Base-by-base conservation (phyloP, 2,888 invertebrate species). In the Andrena camellia region DNA sequence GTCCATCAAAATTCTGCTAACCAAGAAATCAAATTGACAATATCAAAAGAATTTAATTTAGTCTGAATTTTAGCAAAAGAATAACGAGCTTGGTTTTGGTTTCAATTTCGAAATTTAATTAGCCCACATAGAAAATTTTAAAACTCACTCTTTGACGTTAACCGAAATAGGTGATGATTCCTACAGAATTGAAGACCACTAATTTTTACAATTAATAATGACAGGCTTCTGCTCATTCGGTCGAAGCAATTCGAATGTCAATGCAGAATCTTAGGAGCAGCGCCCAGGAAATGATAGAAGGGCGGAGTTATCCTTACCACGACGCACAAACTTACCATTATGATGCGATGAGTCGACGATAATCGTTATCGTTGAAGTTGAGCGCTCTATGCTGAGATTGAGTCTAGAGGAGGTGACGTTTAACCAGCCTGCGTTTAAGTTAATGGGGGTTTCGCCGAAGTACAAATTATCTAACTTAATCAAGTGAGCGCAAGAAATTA, bases 281-380 rank as follows among this genome's bases (percentile, higher is more conserved):
- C 35, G 71, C 82, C 77, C 71, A 42, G 42, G 69, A 73, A 84
- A 73, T 60, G 67, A 17, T 59, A 17, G 74, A 48, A 60, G 70
- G 64, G 57, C 69, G 50, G 67, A 87, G 85, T 84, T 83, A 84
- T 85, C 83, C 84, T 79, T 78, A 72, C 75, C 81, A 35, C 72
- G 48, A 64, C 82, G 78, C 75, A 79, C 84, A 81, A 80, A 87
- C 83, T 80, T 71, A 71, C 81, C 78, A 84, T 87, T 88, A 88
- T 87, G 86, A 78, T 59, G 83, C 86, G 89, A 88, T 87, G 88
- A 89, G 87, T 87, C 84, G 86, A 77, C 89, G 86, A 88, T 88
- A 88, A 87, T 88, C 87, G 87, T 88, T 89, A 89, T 89, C 86
- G 84, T 78, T 76, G 78, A 81, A 89, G 84, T 87, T 87, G 84